Evolutionary conservation across 2,113 vertebrate species (phyloP).

Genomic region (Sinocyclocheilus maitianheensis): DNA sequence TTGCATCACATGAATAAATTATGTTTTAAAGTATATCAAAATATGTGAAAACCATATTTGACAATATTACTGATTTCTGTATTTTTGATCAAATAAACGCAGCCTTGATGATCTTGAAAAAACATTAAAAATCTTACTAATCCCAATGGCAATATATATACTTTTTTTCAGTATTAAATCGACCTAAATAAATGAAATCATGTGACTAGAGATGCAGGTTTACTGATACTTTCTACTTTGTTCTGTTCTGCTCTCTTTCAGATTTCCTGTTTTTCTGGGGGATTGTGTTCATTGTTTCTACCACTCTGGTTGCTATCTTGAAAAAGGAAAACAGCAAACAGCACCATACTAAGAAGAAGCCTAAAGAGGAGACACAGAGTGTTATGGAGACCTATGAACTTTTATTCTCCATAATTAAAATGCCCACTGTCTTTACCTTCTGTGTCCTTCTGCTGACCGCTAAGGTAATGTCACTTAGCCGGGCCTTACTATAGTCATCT

Average conservation of each 20-base stretch:
- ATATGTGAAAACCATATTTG: no score
- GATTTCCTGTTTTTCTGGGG: constrained; percentile 98
- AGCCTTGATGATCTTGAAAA: not conserved
- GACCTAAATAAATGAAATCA: not conserved
- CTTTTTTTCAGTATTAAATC: not conserved
- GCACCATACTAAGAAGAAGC: constrained; percentile 61
- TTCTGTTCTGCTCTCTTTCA: constrained; percentile 61
- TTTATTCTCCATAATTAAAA: constrained; percentile 89
- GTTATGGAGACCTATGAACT: constrained; percentile 92
- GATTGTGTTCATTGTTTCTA: constrained; percentile 89
- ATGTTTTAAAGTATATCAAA: not conserved
- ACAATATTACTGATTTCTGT: no score
- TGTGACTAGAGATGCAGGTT: not conserved
- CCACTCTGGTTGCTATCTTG: constrained; percentile 89
- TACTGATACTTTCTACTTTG: not conserved
- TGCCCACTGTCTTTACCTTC: constrained; percentile 93
- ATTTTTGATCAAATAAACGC: not conserved
- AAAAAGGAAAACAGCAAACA: constrained; percentile 84
- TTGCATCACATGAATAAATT: not conserved
- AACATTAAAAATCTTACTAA: no score
- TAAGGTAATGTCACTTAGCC: constrained; percentile 78
- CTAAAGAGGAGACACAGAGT: constrained; percentile 86
- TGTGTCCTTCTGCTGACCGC: constrained; percentile 91
- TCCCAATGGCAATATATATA: not conserved
- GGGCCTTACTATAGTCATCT: no score